phyloP scores from a whole-genome alignment of 2,797 vertebrate genomes.

The Lepidocolaptes lacrymiger region DNA sequence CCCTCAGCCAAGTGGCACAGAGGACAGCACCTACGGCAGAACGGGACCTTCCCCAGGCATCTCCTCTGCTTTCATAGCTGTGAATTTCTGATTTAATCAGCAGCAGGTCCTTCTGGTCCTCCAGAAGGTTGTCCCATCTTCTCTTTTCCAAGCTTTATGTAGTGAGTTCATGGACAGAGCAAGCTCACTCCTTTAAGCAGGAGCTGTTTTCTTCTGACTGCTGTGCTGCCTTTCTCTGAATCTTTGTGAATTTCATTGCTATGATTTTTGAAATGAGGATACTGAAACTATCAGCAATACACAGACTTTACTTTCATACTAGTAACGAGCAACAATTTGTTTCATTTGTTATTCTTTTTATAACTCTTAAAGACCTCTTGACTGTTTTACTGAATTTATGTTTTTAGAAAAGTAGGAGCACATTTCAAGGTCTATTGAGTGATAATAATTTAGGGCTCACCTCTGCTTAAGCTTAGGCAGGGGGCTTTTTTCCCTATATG shows the following conservation, averaged over 20 bases:
- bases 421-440: neutral
- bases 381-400: neutral
- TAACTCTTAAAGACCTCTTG: neutral
- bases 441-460: neutral
- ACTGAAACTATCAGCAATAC: neutral
- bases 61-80: neutral
- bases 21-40: neutral
- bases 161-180: accelerated
- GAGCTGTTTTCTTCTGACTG: neutral
- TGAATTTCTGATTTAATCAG: neutral
- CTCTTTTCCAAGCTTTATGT: neutral
- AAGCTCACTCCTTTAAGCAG: neutral
- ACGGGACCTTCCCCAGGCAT: neutral
- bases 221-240: neutral
- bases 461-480: neutral
- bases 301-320: neutral
- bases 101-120: neutral
- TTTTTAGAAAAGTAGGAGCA: neutral
- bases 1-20: neutral
- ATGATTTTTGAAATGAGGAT: neutral
- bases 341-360: neutral
- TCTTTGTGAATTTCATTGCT: neutral
- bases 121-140: neutral
- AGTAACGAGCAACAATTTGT: neutral
- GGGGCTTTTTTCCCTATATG: neutral